Evolutionary conservation across 2,113 vertebrate genomes (phyloP).

Genomic region (Tichodroma muraria): DNA sequence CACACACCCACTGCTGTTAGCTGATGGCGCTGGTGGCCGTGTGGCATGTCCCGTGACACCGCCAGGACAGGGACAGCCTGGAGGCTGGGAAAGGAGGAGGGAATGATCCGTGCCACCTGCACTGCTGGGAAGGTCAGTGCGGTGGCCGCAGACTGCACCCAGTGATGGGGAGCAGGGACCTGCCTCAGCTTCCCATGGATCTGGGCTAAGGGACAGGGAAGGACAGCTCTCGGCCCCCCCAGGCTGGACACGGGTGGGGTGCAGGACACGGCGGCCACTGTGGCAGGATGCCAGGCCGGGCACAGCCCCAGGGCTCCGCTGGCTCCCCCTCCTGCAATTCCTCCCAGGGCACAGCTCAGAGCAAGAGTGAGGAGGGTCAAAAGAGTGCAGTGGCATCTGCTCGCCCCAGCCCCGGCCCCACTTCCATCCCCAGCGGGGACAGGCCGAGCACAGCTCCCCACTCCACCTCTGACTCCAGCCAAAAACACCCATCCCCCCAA

Average conservation of each 20-base stretch:
- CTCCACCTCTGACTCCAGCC: rapidly evolving
- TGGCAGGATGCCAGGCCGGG: neutral
- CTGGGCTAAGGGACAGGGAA: neutral
- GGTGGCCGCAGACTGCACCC: rapidly evolving
- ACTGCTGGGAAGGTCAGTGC: rapidly evolving
- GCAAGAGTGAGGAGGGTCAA: neutral
- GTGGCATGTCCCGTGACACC: neutral
- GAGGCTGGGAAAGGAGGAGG: neutral
- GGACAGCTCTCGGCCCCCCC: neutral
- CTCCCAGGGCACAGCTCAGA: neutral
- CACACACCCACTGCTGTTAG: rapidly evolving
- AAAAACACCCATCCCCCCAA: too few species aligned
- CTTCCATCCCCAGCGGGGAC: neutral
- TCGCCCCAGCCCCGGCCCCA: neutral
- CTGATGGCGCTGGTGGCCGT: neutral
- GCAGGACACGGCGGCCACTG: rapidly evolving
- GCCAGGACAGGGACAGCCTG: neutral
- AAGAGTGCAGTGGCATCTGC: neutral
- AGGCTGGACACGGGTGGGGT: neutral
- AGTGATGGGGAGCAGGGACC: neutral
- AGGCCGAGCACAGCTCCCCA: neutral
- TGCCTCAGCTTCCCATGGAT: neutral
- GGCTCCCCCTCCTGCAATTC: neutral
- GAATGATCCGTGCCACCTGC: neutral
- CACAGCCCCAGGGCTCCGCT: neutral